A percentile compares a stretch with the other conserved stretches of the same genome.
Conservation (phyloP, 2,797 vertebrate species). For the Melopsittacus undulatus region DNA sequence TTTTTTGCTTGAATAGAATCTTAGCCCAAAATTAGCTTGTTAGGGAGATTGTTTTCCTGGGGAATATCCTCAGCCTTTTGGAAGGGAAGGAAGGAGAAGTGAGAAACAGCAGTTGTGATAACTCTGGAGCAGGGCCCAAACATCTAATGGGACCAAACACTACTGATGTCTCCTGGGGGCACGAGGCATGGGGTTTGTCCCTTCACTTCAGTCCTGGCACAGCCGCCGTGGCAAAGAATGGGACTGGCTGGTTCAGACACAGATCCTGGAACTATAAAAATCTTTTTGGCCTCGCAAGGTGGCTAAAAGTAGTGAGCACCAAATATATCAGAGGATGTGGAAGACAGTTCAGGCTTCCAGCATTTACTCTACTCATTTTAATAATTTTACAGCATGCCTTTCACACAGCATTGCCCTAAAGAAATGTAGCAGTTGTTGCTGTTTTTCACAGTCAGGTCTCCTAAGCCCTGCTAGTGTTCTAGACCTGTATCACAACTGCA, state of each 20-base stretch:
- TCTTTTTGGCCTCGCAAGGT: background rate
- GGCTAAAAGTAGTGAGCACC: background rate
- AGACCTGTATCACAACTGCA: background rate
- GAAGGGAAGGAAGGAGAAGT: background rate
- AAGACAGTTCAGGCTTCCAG: background rate
- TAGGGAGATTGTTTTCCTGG: background rate
- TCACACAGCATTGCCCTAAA: background rate
- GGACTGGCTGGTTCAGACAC: background rate
- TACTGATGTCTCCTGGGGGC: background rate
- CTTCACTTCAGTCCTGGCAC: background rate
- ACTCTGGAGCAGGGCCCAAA: background rate
- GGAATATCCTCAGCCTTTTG: accelerated
- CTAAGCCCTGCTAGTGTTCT: background rate
- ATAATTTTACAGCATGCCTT: background rate
- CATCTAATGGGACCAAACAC: background rate
- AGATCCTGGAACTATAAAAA: background rate
- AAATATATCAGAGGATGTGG: background rate
- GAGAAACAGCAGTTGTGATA: background rate
- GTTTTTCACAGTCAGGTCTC: background rate
- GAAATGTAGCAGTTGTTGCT: background rate
- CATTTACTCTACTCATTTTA: background rate
- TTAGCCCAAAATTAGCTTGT: background rate
- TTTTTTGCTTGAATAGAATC: background rate
- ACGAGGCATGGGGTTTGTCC: accelerated
- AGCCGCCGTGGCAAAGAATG: accelerated